Conservation (phyloP, 2,797 vertebrate species). For the Centropyge bicolor region DNA sequence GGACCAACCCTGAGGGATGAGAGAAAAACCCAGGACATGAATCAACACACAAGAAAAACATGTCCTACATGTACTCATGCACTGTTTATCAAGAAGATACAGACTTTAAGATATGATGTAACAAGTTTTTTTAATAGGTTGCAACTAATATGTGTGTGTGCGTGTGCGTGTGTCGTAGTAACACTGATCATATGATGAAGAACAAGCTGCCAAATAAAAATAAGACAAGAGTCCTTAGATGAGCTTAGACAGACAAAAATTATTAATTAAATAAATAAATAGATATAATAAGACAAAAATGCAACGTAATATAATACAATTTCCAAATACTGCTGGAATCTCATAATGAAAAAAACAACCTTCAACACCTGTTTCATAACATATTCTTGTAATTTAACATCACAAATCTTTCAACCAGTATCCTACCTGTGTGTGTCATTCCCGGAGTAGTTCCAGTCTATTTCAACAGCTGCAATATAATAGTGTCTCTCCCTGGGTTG, state of each 20-base stretch:
- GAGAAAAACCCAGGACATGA: slow-evolving; percentile 47
- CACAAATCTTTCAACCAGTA: neutral
- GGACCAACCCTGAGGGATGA: slow-evolving; percentile 65
- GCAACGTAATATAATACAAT: neutral
- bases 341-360: neutral
- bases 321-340: neutral
- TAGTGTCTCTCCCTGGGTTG: slow-evolving; percentile 79
- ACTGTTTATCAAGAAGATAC: neutral
- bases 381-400: neutral
- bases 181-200: neutral
- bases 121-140: neutral
- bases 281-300: neutral
- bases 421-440: slow-evolving; percentile 74
- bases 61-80: neutral
- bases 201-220: slow-evolving; percentile 9
- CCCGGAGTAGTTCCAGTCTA: slow-evolving; percentile 84
- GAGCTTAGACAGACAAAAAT: neutral
- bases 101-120: neutral
- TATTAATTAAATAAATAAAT: neutral
- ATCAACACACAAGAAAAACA: slow-evolving; percentile 11
- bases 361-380: neutral
- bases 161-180: neutral
- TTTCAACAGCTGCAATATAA: slow-evolving; percentile 85
- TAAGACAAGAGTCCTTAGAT: neutral
- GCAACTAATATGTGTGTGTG: slow-evolving; percentile 1